Evolutionary conservation across 2,113 vertebrate species (phyloP).

Genomic region (Tragelaphus imberbis): DNA sequence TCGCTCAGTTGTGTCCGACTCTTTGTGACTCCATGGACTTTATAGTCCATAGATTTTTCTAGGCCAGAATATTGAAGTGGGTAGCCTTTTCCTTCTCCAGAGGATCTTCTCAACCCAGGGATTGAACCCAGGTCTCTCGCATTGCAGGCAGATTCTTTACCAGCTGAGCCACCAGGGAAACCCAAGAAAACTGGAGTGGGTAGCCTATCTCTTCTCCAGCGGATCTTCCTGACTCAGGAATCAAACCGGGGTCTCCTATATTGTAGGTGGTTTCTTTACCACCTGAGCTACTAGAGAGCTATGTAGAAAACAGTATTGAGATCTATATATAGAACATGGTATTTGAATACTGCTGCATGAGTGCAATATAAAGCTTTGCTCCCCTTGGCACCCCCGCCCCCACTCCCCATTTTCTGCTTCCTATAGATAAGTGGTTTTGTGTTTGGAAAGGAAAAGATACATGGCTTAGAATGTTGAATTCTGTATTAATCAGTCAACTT

Average conservation of each 20-base stretch:
- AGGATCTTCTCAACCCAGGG: not conserved
- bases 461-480: not conserved
- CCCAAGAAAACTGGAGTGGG: not conserved
- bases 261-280: not conserved
- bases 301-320: not conserved
- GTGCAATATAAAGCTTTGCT: not conserved
- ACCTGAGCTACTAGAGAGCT: not conserved
- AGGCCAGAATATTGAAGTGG: not conserved
- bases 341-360: constrained; percentile 4
- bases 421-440: not conserved
- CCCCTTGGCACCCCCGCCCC: accelerated
- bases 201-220: not conserved
- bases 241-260: not conserved
- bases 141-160: not conserved
- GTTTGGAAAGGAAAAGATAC: constrained; percentile 1
- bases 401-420: not conserved
- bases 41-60: not conserved
- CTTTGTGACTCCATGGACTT: not conserved
- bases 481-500: not conserved
- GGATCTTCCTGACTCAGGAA: not conserved
- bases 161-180: not conserved
- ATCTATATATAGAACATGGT: not conserved
- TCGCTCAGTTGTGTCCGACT: not conserved
- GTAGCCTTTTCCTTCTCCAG: not conserved
- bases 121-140: not conserved